Evolutionary conservation across 2,113 vertebrate species (phyloP).

Genomic region (Hemichromis elongatus): DNA sequence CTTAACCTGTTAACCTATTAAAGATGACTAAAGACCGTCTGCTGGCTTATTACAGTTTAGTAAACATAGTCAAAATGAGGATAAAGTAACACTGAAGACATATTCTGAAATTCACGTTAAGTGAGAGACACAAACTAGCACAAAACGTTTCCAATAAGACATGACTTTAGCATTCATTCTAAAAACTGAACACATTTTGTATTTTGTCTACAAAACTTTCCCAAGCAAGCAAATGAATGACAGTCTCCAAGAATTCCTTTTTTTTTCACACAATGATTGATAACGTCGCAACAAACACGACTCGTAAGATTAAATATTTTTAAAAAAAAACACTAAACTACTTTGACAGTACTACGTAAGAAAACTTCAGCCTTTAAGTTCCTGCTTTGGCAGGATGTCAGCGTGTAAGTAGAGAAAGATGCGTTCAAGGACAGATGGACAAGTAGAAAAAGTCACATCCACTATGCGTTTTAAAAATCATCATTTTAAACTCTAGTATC

Average conservation of each 20-base stretch:
- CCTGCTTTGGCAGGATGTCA: not conserved
- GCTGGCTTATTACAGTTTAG: not conserved
- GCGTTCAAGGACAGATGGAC: constrained; percentile 7
- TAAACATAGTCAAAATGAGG: not conserved
- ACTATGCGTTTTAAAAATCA: not conserved
- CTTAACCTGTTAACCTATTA: not conserved
- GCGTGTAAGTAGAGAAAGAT: not conserved
- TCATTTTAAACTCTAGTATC: not conserved
- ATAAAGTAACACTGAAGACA: not conserved
- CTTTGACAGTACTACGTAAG: not conserved
- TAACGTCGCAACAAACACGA: not conserved
- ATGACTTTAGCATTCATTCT: not conserved
- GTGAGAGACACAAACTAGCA: rapidly evolving
- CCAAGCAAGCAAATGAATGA: not conserved
- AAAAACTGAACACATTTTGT: not conserved
- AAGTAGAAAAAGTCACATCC: not conserved
- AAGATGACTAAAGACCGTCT: not conserved
- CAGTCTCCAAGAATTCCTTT: not conserved
- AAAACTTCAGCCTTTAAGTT: not conserved
- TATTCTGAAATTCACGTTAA: not conserved
- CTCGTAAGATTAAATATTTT: not conserved
- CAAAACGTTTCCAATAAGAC: not conserved
- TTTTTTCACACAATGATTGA: not conserved
- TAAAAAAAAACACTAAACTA: not conserved
- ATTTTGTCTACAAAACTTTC: not conserved